phyloP scores from a whole-genome alignment of 1,140 invertebrate genomes.

The Atopsyche davidsoni region DNA sequence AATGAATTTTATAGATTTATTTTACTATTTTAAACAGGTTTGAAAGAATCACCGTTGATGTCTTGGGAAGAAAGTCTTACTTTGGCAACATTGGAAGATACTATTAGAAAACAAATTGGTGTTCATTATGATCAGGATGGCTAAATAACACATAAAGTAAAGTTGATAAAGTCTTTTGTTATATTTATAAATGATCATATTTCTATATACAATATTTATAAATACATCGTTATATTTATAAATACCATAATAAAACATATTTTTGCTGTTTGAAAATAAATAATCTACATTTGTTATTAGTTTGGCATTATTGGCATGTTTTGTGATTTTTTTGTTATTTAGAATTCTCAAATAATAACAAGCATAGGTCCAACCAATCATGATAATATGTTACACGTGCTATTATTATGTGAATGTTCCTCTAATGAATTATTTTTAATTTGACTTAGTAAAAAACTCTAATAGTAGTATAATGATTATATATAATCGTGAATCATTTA shows the following conservation, averaged over 20 bases:
- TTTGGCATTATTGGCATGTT: no score
- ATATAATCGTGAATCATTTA: no score
- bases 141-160: constrained; percentile 1
- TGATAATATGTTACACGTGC: no score
- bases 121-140: constrained; percentile 55
- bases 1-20: no score
- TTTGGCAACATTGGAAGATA: constrained; percentile 60
- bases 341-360: no score
- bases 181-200: neutral
- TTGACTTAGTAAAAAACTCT: no score
- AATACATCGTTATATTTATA: neutral
- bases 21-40: constrained; percentile 39
- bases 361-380: no score
- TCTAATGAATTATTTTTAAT: no score
- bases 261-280: neutral
- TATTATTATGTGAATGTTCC: no score
- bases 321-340: no score
- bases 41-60: constrained; percentile 55
- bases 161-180: neutral
- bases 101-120: constrained; percentile 59
- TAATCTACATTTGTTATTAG: no score
- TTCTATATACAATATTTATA: neutral
- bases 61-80: constrained; percentile 54
- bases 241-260: neutral
- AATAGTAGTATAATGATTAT: no score